phyloP scores from a whole-genome alignment of 2,888 invertebrate species.

The Endotricha flammealis region DNA sequence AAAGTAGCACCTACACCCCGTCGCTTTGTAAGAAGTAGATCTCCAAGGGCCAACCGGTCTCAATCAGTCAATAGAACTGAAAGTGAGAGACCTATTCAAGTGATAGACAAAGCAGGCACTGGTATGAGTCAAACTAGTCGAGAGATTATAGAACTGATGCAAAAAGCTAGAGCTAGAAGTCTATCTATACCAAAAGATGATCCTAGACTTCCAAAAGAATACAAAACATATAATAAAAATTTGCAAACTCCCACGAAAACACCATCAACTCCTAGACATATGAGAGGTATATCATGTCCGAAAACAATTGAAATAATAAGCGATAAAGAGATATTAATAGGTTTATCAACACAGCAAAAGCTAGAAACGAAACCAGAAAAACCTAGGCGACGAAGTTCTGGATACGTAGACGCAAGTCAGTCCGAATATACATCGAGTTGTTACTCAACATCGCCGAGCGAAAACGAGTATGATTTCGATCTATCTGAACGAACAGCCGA shows the following conservation, averaged over 20 bases:
- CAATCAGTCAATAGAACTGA: conserved; percentile 76
- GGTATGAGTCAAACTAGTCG: conserved; percentile 67
- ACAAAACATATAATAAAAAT: conserved; percentile 55
- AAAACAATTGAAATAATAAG: conserved; percentile 75
- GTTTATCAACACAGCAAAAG: conserved; percentile 60
- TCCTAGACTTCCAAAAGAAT: conserved; percentile 51
- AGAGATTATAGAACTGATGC: conserved; percentile 71
- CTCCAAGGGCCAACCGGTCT: conserved; percentile 72
- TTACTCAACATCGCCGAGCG: conserved; percentile 71
- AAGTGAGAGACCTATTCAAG: conserved; percentile 28
- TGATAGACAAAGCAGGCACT: conserved; percentile 54
- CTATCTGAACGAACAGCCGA: conserved; percentile 67
- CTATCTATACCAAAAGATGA: conserved; percentile 74
- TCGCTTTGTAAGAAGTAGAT: conserved; percentile 61
- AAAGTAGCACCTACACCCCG: conserved; percentile 63
- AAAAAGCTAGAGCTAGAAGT: conserved; percentile 69
- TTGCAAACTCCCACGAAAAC: conserved; percentile 77
- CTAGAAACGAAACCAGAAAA: conserved; percentile 48
- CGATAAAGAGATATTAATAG: conserved; percentile 71
- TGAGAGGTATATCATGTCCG: conserved; percentile 67
- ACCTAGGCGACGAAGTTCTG: conserved; percentile 60
- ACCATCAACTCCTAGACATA: conserved; percentile 51
- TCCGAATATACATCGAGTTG: conserved; percentile 74
- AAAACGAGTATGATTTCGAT: conserved; percentile 74
- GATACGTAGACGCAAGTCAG: conserved; percentile 72